Percentiles rank a stretch among this genome's conserved stretches.
Evolutionary conservation across 2,888 invertebrate genomes (phyloP).

Genomic region (Tenthredo distinguenda): DNA sequence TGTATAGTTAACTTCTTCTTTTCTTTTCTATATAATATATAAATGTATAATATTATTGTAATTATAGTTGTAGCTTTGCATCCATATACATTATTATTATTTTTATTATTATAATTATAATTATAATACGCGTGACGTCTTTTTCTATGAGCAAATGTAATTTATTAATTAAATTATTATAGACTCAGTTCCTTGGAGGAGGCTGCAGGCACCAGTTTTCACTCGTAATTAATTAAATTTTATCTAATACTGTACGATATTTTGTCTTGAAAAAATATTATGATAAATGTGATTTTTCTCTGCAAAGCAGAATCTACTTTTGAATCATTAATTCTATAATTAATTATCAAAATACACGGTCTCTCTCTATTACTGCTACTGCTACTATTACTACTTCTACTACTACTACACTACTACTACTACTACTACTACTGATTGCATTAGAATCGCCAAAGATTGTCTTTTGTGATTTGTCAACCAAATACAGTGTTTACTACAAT

Average conservation of each 20-base stretch:
- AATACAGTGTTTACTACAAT: conserved; percentile 60
- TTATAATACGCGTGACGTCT: conserved; percentile 55
- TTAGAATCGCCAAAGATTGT: conserved; percentile 64
- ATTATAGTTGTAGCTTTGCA: conserved; percentile 57
- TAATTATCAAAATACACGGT: conserved; percentile 55
- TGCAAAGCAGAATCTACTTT: conserved; percentile 61
- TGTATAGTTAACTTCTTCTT: conserved; percentile 57
- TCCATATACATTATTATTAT: conserved; percentile 63
- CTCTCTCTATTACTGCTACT: conserved; percentile 55
- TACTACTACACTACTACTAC: conserved; percentile 5
- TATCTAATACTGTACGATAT: conserved; percentile 55
- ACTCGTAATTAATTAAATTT: conserved; percentile 51
- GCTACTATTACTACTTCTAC: conserved; percentile 1
- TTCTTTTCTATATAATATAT: neutral
- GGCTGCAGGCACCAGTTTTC: conserved; percentile 48
- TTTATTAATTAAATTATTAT: conserved; percentile 66
- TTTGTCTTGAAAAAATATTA: conserved; percentile 43
- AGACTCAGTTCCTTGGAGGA: conserved; percentile 55
- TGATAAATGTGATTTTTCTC: conserved; percentile 55
- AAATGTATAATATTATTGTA: conserved; percentile 28
- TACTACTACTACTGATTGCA: conserved; percentile 16
- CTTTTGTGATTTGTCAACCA: conserved; percentile 59
- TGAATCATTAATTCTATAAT: conserved; percentile 59
- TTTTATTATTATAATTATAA: neutral
- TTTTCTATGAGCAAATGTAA: conserved; percentile 71